phyloP scores from a whole-genome alignment of 2,797 vertebrate species.

The Typhlichthys subterraneus region DNA sequence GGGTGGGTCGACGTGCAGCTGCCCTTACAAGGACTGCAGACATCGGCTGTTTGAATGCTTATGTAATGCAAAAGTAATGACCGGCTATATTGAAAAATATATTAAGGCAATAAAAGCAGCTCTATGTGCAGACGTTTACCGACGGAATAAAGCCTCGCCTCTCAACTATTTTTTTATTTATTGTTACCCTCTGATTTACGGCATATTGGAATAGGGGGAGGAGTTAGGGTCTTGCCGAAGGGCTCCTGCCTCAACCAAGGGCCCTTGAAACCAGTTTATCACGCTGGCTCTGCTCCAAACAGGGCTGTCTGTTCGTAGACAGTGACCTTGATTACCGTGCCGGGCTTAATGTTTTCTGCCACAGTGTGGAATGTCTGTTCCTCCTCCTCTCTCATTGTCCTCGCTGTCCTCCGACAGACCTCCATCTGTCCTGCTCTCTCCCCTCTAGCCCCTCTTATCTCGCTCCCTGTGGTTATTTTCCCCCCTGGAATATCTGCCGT shows the following conservation, averaged over 20 bases:
- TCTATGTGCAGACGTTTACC: no score
- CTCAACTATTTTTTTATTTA: no score
- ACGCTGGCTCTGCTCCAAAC: slow-evolving; percentile 39
- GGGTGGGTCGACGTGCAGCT: no score
- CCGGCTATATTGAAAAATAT: no score
- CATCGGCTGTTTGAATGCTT: no score
- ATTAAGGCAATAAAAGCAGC: no score
- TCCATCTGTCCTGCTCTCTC: slow-evolving; percentile 34
- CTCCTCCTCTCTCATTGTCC: slow-evolving; percentile 11
- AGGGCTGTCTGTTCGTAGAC: slow-evolving; percentile 31
- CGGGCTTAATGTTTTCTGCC: slow-evolving; percentile 54
- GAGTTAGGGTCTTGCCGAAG: neutral
- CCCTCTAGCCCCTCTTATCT: slow-evolving; percentile 26
- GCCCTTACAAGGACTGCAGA: no score
- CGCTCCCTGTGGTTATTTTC: slow-evolving; percentile 20
- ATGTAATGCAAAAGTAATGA: no score
- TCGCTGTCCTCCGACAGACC: slow-evolving; percentile 18
- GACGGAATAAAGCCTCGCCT: no score
- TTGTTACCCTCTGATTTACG: no score
- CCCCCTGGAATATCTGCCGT: slow-evolving; percentile 3
- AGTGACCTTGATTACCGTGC: slow-evolving; percentile 33
- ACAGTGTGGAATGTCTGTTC: slow-evolving; percentile 45
- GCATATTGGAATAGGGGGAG: neutral
- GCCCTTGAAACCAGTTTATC: slow-evolving; percentile 46
- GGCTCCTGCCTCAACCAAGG: slow-evolving; percentile 16